Evolutionary conservation across 1,140 invertebrate species (phyloP).

Genomic region (Sycophila sp.): DNA sequence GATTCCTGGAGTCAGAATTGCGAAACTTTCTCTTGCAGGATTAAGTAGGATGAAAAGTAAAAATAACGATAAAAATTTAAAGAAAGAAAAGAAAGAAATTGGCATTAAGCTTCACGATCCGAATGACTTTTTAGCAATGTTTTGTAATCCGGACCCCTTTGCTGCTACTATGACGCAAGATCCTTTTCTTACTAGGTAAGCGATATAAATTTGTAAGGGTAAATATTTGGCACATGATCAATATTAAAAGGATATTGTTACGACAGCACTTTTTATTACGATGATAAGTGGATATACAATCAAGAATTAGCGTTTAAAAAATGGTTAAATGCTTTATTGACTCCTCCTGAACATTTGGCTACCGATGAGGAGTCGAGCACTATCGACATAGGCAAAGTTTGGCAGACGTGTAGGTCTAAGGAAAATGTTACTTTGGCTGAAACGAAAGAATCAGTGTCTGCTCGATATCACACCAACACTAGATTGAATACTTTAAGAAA

Average conservation of each 20-base stretch:
- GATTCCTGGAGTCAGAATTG: constrained; percentile 50
- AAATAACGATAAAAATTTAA: constrained; percentile 19
- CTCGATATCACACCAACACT: constrained; percentile 72
- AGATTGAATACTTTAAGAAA: constrained; percentile 74
- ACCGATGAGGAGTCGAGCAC: constrained; percentile 74
- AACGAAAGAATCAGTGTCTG: constrained; percentile 75
- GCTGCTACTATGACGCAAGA: constrained; percentile 72
- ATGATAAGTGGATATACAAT: constrained; percentile 81
- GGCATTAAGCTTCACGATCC: constrained; percentile 48
- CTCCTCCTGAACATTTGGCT: constrained; percentile 72
- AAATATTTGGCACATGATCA: background rate
- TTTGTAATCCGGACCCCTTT: constrained; percentile 69
- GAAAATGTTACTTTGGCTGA: constrained; percentile 72
- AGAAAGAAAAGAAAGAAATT: constrained; percentile 35
- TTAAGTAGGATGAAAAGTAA: constrained; percentile 32
- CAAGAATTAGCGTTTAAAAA: constrained; percentile 85
- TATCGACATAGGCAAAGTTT: constrained; percentile 78
- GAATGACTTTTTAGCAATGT: constrained; percentile 51
- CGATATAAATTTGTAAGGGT: constrained; percentile 16
- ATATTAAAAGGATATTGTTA: background rate
- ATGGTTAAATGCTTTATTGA: constrained; percentile 89
- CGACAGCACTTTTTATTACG: constrained; percentile 75
- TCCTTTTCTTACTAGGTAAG: constrained; percentile 69
- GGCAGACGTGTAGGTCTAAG: constrained; percentile 75
- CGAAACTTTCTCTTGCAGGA: constrained; percentile 47